Base-by-base conservation (phyloP, 2,888 invertebrate species). In the Diaphora mendica region DNA sequence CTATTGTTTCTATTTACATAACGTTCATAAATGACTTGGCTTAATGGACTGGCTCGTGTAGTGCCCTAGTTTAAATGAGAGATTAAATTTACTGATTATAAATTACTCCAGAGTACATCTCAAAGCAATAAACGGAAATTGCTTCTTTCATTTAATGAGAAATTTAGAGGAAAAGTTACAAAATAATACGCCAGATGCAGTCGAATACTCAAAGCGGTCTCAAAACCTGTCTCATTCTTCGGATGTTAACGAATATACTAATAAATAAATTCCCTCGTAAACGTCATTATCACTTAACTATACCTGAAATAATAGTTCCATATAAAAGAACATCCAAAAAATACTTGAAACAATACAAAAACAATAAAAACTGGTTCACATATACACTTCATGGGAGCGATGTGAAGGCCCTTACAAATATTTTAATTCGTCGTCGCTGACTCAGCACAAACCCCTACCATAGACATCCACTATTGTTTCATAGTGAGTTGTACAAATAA, bases 401-500 rank as follows among this genome's bases (percentile, higher is more conserved):
- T 70, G 71, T 73, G 76, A 67, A 44, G 83, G 75, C 80, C 84
- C 86, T 88, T 88, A 88, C 90, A 91, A 91, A 90, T 92, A 92
- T 92, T 91, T 91, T 92, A 92, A 92, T 91, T 87, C 85, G 88
- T 84, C 78, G 74, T 71, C 73, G 81, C 82, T 92, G 92, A 92
- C 89, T 89, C 89, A 88, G 91, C 92, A 81, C 73, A 79, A 75
- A 69, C 68, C 26, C 68, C 59, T 64, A 30, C 73, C 35, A 26
- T 26, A 64, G 64, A 26, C 75, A 62, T 64, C 17, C 42, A 72
- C 80, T 77, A 82, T 85, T 85, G 85, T 85, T 79, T 83, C 80
- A 71, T 75, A 74, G 66, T 66, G 30, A 59, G 74, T 81, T 82
- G 74, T 79, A 81, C 82, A 86, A 86, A 86, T 79, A 81, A 78